A percentile compares a stretch with the other conserved stretches of the same genome.
Evolutionary conservation across 2,888 invertebrate species (phyloP).

Genomic region (Epirrhoe tristata): DNA sequence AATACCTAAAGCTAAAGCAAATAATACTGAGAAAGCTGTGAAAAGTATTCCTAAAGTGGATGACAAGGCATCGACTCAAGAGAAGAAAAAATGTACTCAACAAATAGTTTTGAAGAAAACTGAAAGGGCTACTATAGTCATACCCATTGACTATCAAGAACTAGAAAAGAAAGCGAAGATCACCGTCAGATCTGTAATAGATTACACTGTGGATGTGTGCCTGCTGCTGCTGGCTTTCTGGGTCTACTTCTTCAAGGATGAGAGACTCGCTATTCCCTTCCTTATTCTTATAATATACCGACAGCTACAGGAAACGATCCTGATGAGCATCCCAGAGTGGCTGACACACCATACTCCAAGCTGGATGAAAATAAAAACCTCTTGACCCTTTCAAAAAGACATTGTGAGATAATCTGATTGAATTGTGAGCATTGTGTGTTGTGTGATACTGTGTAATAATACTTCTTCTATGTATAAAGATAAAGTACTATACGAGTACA

Average conservation of each 20-base stretch:
- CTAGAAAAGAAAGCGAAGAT: slow-evolving; percentile 87
- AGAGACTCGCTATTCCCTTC: slow-evolving; percentile 92
- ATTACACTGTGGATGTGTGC: slow-evolving; percentile 90
- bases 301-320: slow-evolving; percentile 89
- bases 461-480: slow-evolving; percentile 63
- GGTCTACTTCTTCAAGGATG: slow-evolving; percentile 92
- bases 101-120: slow-evolving; percentile 72
- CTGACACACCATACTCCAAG: slow-evolving; percentile 69
- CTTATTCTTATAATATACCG: slow-evolving; percentile 91
- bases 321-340: slow-evolving; percentile 86
- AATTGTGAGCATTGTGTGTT: slow-evolving; percentile 74
- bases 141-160: slow-evolving; percentile 82
- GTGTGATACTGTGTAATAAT: slow-evolving; percentile 73
- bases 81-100: slow-evolving; percentile 58
- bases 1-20: slow-evolving; percentile 43
- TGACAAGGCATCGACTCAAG: slow-evolving; percentile 47
- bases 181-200: slow-evolving; percentile 88
- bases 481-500: slow-evolving; percentile 42
- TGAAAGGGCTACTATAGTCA: slow-evolving; percentile 77
- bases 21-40: slow-evolving; percentile 36
- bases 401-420: slow-evolving; percentile 70
- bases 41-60: slow-evolving; percentile 40
- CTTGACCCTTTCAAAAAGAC: slow-evolving; percentile 78
- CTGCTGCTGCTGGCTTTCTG: slow-evolving; percentile 91
- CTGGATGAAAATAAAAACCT: slow-evolving; percentile 78